Evolutionary conservation across 2,113 vertebrate species (phyloP), one percentile per base, ranked within the genome.

Genomic region (Microcebus lehilahytsara): DNA sequence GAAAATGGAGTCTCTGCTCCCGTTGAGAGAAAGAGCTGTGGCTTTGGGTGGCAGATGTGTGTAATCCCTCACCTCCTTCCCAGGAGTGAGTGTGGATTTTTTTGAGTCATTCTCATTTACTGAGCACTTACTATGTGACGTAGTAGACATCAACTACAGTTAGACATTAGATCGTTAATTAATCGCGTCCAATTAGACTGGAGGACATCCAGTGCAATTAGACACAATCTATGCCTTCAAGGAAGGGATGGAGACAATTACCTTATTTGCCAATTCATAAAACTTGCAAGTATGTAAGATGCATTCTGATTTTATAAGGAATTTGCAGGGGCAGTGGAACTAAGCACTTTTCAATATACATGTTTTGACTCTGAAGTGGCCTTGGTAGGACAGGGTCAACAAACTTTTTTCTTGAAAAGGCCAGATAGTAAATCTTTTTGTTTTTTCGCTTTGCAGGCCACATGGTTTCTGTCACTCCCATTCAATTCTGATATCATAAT

Each of bases 21-120:
- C 7, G 37, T 32, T 19, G 5, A n/a, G 51, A 81, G n/a, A 27
- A 20, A n/a, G 78, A 17, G 9, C 12, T 9, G 0, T 1, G 2
- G 12, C 60, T 72, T 1, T 62, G 62, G 53, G 64, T 10, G 12
- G 25, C 46, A 23, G 10, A 2, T 0, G 30, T 7, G 30, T 7
- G 0, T 11, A 2, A 1, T 9, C 37, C 27, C 6, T 62, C 32
- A 0, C 64, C 72, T 51, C 66, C 22, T 79, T 58, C 27, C 11
- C 16, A 49, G 4, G 67, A 25, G 22, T 2, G 30, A 71, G 2
- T 1, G 53, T 56, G 30, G 78, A 62, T 91, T 53, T 32, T 32
- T 32, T 71, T 72, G 13, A 16, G 22, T 8, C 23, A 4, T 32
- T 71, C 49, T 74, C 62, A 5, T 37, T 80, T 64, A 19, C 79